Evolutionary conservation across 2,797 vertebrate genomes (phyloP), one percentile per base, ranked within the genome.

Genomic region (Myotis findleyi): DNA sequence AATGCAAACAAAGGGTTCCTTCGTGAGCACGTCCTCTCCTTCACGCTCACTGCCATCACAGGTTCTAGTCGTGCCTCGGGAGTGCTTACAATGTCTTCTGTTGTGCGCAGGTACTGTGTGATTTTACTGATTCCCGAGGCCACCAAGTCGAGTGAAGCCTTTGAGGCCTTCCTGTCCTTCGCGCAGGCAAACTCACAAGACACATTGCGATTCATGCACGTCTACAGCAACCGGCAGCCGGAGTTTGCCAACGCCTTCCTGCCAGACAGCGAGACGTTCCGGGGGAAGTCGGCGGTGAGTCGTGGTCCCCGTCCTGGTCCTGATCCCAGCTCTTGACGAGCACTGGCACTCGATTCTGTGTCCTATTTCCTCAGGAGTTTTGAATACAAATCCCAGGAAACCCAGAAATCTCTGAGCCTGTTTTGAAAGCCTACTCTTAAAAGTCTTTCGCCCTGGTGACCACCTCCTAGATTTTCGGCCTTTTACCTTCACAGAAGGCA

Each of bases 171-270:
- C 96, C 98, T 99, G 84, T 98, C 99, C 2, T 99, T 99, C 30
- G 99, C 99, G 0, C 98, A 99, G 20, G 98, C 99, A 83, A 99
- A 99, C 96, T 98, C 98, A 0, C 99, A 98, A 77, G 99, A 99
- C 89, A 99, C 99, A 0, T 97, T 99, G 89, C 98, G 99, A 33
- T 99, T 99, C 68, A 98, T 99, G 21, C 99, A 99, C 1, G 96
- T 99, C 93, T 99, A 99, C 93, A 99, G 98, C 0, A 98, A 98
- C 3, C 99, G 99, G 23, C 99, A 99, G 98, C 99, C 98, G 0
- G 99, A 99, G 3, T 99, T 99, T 7, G 99, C 99, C 20, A 98
- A 98, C 0, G 66, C 98, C 62, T 98, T 99, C 75, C 98, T 99
- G 79, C 98, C 98, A 47, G 98, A 98, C 90, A 98, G 98, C 4